Evolutionary conservation across 2,797 vertebrate genomes (phyloP), one percentile per base, ranked within the genome.

Genomic region (Scolopax bukidnonensis): DNA sequence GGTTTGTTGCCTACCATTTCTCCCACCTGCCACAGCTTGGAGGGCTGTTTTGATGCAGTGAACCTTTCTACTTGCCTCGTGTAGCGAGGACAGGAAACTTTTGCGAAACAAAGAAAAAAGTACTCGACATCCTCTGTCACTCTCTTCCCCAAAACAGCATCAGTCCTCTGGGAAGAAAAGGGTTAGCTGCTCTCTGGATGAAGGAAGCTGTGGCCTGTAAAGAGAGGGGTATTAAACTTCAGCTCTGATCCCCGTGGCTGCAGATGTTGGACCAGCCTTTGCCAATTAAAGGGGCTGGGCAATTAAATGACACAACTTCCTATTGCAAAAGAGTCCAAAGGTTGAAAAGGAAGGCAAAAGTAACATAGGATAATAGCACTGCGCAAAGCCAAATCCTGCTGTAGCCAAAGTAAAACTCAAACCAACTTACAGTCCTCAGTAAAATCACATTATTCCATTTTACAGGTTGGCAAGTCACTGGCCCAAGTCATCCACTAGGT

Each of bases 301-400:
- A 54, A 54, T 54, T 30, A 84, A 90, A 93, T 88, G 38, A 90
- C 69, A 91, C 51, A 94, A 93, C 40, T 94, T 94, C 73, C 70
- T 86, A 70, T 84, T 91, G 85, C 87, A 84, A 87, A 95, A 92
- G 69, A 86, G 79, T 87, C 69, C 73, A 90, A 82, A 95, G 74
- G 65, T 94, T 86, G 87, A 74, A 94, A 91, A 93, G 81, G 59
- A 83, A 92, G 78, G 78, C 33, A 71, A 91, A 90, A 73, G 33
- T 88, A 74, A 53, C 41, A 61, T 8, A 75, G 50, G 69, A 68
- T 89, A 85, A 91, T 23, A 84, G 20, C 16, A 70, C 38, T 69
- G 17, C 45, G 63, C 45, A 73, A 80, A 91, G 79, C 36, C 79
- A 93, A 85, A 88, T 59, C 47, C 69, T 84, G 65, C 53, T 56